Evolutionary conservation across 2,113 vertebrate species (phyloP), one percentile per base, ranked within the genome.

Genomic region (Saimiri boliviensis): DNA sequence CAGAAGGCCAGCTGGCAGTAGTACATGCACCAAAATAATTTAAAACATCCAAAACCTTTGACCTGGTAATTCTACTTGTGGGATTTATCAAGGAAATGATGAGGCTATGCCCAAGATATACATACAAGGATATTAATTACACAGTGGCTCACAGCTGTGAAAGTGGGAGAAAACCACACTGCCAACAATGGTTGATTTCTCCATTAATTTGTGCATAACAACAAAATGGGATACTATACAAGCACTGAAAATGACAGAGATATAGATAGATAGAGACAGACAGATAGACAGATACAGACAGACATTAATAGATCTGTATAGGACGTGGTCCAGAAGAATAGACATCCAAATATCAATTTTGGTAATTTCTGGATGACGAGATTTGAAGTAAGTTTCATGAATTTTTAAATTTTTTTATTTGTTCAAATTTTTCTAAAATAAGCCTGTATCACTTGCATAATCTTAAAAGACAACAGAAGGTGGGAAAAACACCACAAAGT

Each of bases 391-490:
- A 47, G 60, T 27, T 49, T 86, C 40, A 56, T 35, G 82, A 25
- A 58, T 86, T 93, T 95, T 93, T 52, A 85, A 85, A 91, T 68
- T 52, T 89, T 93, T 84, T 82, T 70, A 30, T 47, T 47, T 54
- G 60, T 70, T 95, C 60, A 27, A 32, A n/a, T 20, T 84, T 77
- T 94, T 45, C 63, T 81, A 91, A 77, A 91, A 79, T 47, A 95
- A 73, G 66, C 25, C 12, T 20, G 19, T 5, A 54, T 80, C n/a
- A 47, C 60, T 23, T 60, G 80, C 5, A 42, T 60, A 30, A 82
- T 40, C 66, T 52, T 84, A 54, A 77, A 90, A 85, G 52, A 58
- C 45, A 92, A 66, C 30, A 71, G 63, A 73, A 95, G 35, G 76
- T 45, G 27, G 21, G 8, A 60, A 81, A 94, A 83, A 40, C 52